Conservation (phyloP, 2,113 vertebrate species). For the Smithornis capensis region DNA sequence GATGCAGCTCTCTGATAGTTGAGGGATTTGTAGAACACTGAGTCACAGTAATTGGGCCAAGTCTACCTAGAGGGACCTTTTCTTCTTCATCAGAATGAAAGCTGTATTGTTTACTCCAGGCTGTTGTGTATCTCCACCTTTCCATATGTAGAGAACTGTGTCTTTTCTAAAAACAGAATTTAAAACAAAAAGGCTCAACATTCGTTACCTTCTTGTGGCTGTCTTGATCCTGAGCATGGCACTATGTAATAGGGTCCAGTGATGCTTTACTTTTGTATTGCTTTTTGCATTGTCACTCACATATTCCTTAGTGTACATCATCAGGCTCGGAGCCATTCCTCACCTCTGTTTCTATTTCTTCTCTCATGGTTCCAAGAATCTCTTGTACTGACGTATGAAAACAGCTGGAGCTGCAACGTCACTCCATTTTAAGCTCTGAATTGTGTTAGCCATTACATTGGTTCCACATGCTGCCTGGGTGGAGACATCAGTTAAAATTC, state of each 20-base stretch:
- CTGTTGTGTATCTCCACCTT: background rate
- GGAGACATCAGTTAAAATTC: conserved; percentile 46
- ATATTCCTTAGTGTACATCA: background rate
- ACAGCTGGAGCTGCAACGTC: conserved; percentile 13
- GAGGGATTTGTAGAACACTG: background rate
- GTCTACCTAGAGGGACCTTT: background rate
- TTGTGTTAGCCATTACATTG: conserved; percentile 53
- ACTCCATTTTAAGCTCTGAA: conserved; percentile 63
- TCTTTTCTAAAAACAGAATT: background rate
- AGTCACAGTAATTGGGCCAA: background rate
- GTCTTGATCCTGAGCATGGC: background rate
- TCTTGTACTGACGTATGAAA: background rate
- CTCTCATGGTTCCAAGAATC: background rate
- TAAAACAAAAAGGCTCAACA: background rate
- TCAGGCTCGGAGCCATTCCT: background rate
- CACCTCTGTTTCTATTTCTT: conserved; percentile 18
- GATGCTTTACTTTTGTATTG: background rate
- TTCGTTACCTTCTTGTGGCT: background rate
- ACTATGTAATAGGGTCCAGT: background rate
- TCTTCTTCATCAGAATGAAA: background rate
- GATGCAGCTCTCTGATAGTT: background rate
- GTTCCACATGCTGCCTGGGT: conserved; percentile 41
- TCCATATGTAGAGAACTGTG: background rate
- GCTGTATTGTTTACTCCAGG: background rate
- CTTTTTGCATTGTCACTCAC: background rate